Base-by-base conservation (phyloP, 2,888 invertebrate species). In the Nasonia oneida region DNA sequence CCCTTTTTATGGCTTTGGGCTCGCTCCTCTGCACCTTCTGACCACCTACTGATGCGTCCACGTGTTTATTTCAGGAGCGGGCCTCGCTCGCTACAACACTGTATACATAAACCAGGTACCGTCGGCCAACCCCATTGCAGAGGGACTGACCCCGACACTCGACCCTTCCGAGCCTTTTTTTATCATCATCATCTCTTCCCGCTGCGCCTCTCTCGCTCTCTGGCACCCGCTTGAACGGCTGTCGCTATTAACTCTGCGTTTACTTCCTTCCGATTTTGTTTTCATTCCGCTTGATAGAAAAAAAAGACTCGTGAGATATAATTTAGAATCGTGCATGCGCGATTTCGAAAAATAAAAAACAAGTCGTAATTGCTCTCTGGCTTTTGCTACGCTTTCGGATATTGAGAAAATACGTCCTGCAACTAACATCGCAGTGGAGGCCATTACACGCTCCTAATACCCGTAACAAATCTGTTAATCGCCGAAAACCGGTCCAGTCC, bases 1-100 rank as follows among this genome's bases (percentile, higher is more conserved):
- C 50, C 61, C 71, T 81, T 76, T 85, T 81, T 81, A 79, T 53
- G 84, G 50, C 33, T 18, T 23, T 10, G 67, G 29, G 29, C 12
- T n/a, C 8, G n/a, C 39, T 70, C 57, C 33, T 74, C 42, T 84
- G 37, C 70, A 8, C 37, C 8, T 53, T n/a, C 77, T 81, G 81
- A 67, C 81, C 84, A 47, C 84, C 76, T 81, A 81, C 81, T 61
- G 81, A 81, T 81, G 57, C 67, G 47, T 39, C 67, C 75, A 70
- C 71, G 81, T 85, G 81, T 71, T 84, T 79, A 79, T 64, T 79
- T 81, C 67, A 76, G 70, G 33, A 64, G 50, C 37, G 18, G 37
- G 2, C 42, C 23, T 14, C 15, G 37, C 23, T 14, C 15, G 18
- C n/a, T 64, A 64, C 64, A 64, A 64, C 64, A 64, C 29, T n/a